phyloP scores from a whole-genome alignment of 1,140 invertebrate genomes.

The Caenorhabditis briggsae region DNA sequence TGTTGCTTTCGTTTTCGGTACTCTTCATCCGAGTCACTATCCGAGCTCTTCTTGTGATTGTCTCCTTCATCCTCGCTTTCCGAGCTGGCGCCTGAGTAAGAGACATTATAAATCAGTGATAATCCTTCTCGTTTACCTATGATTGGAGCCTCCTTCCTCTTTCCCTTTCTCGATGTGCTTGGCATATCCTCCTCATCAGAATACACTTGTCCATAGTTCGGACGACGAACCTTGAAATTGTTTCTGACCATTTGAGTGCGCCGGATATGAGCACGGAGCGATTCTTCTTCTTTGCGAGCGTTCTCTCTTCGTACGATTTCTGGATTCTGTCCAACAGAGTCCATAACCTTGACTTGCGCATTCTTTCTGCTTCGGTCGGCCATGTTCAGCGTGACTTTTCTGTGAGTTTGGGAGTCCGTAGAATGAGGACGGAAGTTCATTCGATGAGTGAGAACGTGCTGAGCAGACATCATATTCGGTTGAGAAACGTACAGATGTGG shows the following conservation, averaged over 20 bases:
- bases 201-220: slow-evolving; percentile 56
- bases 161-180: slow-evolving; percentile 28
- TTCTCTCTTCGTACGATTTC: slow-evolving; percentile 63
- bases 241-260: slow-evolving; percentile 67
- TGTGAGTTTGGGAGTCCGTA: slow-evolving; percentile 68
- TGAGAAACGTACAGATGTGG: slow-evolving; percentile 92
- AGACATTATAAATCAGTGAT: not conserved
- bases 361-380: slow-evolving; percentile 97
- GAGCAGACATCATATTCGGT: slow-evolving; percentile 84
- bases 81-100: slow-evolving; percentile 12
- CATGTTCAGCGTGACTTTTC: slow-evolving; percentile 97
- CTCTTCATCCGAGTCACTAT: slow-evolving; percentile 58
- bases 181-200: slow-evolving; percentile 56
- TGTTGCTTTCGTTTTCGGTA: slow-evolving; percentile 53
- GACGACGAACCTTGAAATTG: slow-evolving; percentile 63
- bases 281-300: slow-evolving; percentile 75
- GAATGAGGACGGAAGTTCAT: slow-evolving; percentile 86
- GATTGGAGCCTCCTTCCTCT: slow-evolving; percentile 58
- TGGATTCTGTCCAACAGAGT: slow-evolving; percentile 81
- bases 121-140: slow-evolving; percentile 66
- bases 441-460: slow-evolving; percentile 95
- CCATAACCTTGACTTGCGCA: slow-evolving; percentile 90
- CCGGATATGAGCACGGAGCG: slow-evolving; percentile 71
- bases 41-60: slow-evolving; percentile 23
- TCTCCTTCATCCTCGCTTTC: slow-evolving; percentile 37